Percentiles rank a stretch among this genome's conserved stretches.
These are phyloP conservation scores for Thalpophila matura DNA, from an alignment of 2,888 invertebrate genomes.

Conservation along the genomic window DNA sequence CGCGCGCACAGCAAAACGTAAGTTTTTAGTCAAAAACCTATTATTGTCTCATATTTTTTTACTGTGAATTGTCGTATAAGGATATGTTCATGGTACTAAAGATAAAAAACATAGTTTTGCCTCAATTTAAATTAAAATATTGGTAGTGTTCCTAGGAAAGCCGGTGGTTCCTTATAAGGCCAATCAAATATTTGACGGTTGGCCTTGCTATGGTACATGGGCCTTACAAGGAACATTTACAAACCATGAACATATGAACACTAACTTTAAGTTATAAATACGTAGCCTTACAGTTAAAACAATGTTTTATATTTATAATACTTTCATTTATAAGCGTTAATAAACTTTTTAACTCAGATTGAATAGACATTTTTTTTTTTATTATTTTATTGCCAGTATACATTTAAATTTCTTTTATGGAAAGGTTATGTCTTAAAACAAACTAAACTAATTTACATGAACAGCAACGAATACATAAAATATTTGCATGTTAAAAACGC, in stretches of 20 bases:
- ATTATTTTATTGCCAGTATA: background rate
- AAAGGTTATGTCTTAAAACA: slow-evolving; percentile 5
- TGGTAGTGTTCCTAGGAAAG: slow-evolving; percentile 52
- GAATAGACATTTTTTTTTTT: background rate
- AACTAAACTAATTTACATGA: too few species aligned
- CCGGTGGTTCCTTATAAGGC: slow-evolving; percentile 60
- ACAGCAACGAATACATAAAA: too few species aligned
- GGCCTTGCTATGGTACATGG: slow-evolving; percentile 5
- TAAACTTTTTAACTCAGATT: background rate
- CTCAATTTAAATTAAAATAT: background rate
- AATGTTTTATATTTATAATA: slow-evolving; percentile 14
- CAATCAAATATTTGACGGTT: slow-evolving; percentile 18
- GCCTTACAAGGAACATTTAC: slow-evolving; percentile 5
- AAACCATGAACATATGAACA: slow-evolving; percentile 2
- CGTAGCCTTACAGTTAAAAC: background rate
- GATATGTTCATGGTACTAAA: too few species aligned
- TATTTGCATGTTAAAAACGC: too few species aligned
- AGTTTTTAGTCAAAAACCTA: slow-evolving; percentile 26
- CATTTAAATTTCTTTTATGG: background rate
- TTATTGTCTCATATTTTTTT: slow-evolving; percentile 43
- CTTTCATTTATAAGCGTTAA: background rate
- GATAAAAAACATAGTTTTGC: too few species aligned
- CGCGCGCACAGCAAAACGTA: slow-evolving; percentile 15
- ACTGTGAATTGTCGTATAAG: slow-evolving; percentile 41
- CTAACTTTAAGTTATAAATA: background rate